Evolutionary conservation across 2,113 vertebrate genomes (phyloP).

Genomic region (Myodes glareolus): DNA sequence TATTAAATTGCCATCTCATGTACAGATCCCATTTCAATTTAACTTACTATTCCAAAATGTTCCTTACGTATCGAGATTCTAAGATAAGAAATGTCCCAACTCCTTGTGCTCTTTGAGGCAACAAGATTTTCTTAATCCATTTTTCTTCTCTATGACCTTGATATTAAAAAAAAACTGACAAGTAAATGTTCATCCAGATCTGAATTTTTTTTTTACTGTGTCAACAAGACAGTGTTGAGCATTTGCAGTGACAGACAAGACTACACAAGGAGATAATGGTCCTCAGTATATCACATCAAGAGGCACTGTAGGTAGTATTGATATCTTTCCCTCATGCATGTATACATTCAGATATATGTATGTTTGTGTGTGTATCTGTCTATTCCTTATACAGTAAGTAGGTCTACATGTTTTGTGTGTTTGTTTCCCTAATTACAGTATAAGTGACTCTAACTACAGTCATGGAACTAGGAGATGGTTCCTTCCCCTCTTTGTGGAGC

Average conservation of each 20-base stretch:
- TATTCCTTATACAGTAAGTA: background rate
- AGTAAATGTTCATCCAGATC: background rate
- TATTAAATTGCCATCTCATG: background rate
- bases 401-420: background rate
- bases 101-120: background rate
- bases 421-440: background rate
- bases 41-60: background rate
- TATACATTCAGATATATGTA: background rate
- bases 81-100: background rate
- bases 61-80: background rate
- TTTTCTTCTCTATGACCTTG: background rate
- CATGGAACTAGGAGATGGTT: background rate
- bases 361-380: background rate
- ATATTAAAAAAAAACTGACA: background rate
- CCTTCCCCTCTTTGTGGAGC: background rate
- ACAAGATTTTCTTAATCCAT: background rate
- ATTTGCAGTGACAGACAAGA: background rate
- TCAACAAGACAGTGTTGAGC: background rate
- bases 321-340: background rate
- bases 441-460: background rate
- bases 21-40: background rate
- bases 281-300: background rate
- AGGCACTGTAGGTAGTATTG: background rate
- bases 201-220: background rate
- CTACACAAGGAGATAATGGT: background rate